phyloP scores from a whole-genome alignment of 2,888 invertebrate genomes.

The Sepioteuthis lessoniana region DNA sequence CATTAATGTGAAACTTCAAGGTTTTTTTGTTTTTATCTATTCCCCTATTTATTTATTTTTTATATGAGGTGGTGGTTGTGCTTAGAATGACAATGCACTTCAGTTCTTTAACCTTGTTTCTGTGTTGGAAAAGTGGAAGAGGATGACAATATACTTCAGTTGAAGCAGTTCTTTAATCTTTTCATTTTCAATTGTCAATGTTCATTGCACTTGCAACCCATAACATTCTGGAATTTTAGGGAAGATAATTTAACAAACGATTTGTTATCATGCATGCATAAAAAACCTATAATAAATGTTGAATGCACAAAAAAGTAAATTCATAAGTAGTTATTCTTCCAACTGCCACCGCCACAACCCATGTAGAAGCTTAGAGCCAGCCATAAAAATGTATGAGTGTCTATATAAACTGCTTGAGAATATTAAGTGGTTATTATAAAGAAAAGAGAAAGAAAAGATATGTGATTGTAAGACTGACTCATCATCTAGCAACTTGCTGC shows the following conservation, averaged over 20 bases:
- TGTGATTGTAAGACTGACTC: not conserved
- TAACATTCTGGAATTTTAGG: not conserved
- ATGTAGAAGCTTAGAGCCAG: not conserved
- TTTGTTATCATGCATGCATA: constrained; percentile 1
- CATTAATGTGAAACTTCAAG: not conserved
- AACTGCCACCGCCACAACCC: not conserved
- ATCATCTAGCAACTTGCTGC: not conserved
- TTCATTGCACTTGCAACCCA: not conserved
- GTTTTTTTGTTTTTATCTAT: not conserved
- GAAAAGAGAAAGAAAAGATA: not conserved
- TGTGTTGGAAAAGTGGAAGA: no score
- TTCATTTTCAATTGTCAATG: not conserved
- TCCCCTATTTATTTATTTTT: no score
- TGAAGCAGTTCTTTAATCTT: not conserved
- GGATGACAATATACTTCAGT: not conserved
- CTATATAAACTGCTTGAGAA: not conserved
- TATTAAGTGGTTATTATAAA: not conserved
- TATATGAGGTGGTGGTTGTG: no score
- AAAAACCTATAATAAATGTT: not conserved
- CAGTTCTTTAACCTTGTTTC: not conserved
- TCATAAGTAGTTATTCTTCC: not conserved
- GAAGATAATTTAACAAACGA: not conserved
- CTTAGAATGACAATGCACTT: not conserved
- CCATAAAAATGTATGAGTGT: not conserved
- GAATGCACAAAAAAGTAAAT: not conserved